Conservation (phyloP, 2,113 vertebrate species). For the Chloebia gouldiae region DNA sequence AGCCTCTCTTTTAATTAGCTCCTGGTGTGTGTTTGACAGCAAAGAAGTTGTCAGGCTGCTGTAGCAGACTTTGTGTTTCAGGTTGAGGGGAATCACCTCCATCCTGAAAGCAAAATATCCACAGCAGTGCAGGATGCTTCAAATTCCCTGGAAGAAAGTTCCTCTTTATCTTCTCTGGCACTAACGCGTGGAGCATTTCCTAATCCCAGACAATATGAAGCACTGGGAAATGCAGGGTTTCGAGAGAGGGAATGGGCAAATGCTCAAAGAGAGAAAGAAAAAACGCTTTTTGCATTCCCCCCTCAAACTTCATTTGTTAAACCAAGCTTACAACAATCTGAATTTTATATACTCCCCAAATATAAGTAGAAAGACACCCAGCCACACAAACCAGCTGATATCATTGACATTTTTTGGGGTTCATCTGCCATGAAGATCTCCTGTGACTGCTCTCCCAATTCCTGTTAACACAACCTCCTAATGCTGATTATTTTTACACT, state of each 20-base stretch:
- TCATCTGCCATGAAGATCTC: slow-evolving; percentile 11
- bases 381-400: background rate
- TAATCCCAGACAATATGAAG: background rate
- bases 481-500: background rate
- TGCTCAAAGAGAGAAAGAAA: background rate
- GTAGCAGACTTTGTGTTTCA: background rate
- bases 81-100: background rate
- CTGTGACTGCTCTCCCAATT: background rate
- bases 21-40: background rate
- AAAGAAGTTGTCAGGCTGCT: background rate
- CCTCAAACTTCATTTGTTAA: background rate
- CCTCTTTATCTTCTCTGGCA: background rate
- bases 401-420: background rate
- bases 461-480: background rate
- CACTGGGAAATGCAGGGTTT: background rate
- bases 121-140: background rate
- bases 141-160: background rate
- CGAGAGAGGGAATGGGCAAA: background rate
- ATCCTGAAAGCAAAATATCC: background rate
- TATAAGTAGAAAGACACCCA: background rate
- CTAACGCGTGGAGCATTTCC: background rate
- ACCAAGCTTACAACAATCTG: background rate
- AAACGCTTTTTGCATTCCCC: fast-evolving
- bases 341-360: background rate
- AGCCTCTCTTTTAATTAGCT: background rate